Evolutionary conservation across 1,140 invertebrate genomes (phyloP).

Genomic region (Globodera rostochiensis): DNA sequence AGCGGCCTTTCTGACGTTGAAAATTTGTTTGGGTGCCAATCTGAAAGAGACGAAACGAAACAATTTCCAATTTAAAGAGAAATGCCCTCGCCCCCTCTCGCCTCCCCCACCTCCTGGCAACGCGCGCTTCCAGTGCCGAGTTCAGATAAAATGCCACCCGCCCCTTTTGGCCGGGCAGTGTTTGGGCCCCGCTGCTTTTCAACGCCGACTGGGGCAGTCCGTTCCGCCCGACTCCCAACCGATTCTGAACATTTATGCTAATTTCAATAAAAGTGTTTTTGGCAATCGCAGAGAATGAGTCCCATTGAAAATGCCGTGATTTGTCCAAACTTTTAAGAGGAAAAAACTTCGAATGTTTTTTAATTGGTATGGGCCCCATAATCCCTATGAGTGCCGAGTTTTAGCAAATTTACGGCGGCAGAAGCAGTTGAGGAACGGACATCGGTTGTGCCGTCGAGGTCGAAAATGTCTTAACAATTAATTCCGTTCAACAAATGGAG

Average conservation of each 20-base stretch:
- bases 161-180: constrained; percentile 27
- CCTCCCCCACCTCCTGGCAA: constrained; percentile 50
- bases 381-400: background rate
- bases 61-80: constrained; percentile 15
- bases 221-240: background rate
- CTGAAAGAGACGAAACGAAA: constrained; percentile 29
- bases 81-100: no score
- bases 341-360: no score
- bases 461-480: constrained; percentile 31
- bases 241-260: constrained; percentile 17
- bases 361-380: background rate
- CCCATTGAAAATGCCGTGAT: no score
- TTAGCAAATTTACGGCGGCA: background rate
- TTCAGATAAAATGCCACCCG: constrained; percentile 48
- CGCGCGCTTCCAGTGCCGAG: constrained; percentile 42
- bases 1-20: constrained; percentile 55
- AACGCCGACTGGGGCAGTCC: constrained; percentile 5
- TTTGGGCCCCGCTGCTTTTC: constrained; percentile 2
- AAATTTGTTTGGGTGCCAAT: constrained; percentile 46
- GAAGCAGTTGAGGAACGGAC: background rate
- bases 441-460: constrained; percentile 30
- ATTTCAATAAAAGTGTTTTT: no score
- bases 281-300: no score
- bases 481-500: constrained; percentile 12
- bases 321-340: no score